Base-by-base conservation (phyloP, 2,797 vertebrate genomes). In the Gymnoscopelus microlampas region DNA sequence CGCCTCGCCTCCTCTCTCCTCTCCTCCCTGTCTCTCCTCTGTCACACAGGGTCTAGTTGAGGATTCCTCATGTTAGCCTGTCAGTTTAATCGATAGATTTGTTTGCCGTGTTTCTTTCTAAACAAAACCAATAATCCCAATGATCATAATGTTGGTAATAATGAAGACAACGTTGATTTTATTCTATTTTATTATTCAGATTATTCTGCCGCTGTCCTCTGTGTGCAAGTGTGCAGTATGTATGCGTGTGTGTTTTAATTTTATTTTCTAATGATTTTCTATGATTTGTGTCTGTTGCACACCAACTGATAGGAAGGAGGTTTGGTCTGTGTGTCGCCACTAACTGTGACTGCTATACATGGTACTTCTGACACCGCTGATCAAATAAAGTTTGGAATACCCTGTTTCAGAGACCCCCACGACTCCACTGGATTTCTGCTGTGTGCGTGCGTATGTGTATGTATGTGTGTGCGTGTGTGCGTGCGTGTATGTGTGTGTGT, bases 331-430 rank as follows among this genome's bases (percentile, higher is more conserved):
- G 83, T 91, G 90, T 91, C 86, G 85, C 91, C 96, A 96, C 95
- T 93, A 92, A 94, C 93, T 95, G 96, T 98, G 97, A 96, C 95
- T 93, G 94, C 95, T 95, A 93, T 93, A 93, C 93, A 93, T 95
- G 95, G 93, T 96, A 96, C 95, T 89, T 95, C 93, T 93, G 95
- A 97, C 94, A 94, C 94, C 85, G 85, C 80, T 85, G 89, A 95
- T 93, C 91, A 95, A 98, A 98, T 98, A 97, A 98, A 98, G 95
- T 97, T 94, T 96, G 94, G 95, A 93, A 97, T 95, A 95, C 96
- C 95, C 94, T 94, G 95, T 96, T 92, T 95, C 92, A 94, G 92
- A 93, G 92, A 92, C 77, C 76, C 39, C 69, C 68, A 35, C 1
- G 87, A 80, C 60, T 90, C 77, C 65, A 73, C 58, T 88, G 69